Evolutionary conservation across 2,797 vertebrate species (phyloP).

Genomic region (Argyrosomus regius): DNA sequence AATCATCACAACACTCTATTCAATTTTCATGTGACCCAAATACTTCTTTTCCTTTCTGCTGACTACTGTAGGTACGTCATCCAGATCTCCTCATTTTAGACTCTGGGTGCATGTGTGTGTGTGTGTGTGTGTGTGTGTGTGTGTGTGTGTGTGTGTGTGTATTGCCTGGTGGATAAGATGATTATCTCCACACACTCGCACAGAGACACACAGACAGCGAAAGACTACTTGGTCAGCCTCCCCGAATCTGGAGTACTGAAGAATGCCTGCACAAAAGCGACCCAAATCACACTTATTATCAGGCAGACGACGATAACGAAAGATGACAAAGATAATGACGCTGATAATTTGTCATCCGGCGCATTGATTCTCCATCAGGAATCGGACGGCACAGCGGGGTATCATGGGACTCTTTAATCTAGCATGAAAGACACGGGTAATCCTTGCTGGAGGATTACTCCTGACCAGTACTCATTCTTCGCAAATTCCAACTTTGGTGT

Average conservation of each 20-base stretch:
- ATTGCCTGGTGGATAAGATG: slow-evolving; percentile 52
- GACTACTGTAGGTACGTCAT: slow-evolving; percentile 55
- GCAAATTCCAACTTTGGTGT: slow-evolving; percentile 67
- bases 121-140: slow-evolving; percentile 22
- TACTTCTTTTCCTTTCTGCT: slow-evolving; percentile 70
- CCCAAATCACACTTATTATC: slow-evolving; percentile 34
- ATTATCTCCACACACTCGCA: slow-evolving; percentile 57
- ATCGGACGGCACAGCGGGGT: slow-evolving; percentile 40
- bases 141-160: slow-evolving; percentile 28
- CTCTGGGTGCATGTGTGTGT: slow-evolving; percentile 21
- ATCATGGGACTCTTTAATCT: slow-evolving; percentile 78
- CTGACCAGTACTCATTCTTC: slow-evolving; percentile 60
- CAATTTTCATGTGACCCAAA: slow-evolving; percentile 79
- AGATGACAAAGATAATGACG: slow-evolving; percentile 32
- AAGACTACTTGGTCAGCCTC: slow-evolving; percentile 45
- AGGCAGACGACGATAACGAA: slow-evolving; percentile 28
- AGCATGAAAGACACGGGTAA: slow-evolving; percentile 79
- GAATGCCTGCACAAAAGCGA: slow-evolving; percentile 3
- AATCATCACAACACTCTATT: slow-evolving; percentile 62
- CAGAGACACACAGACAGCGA: slow-evolving; percentile 37
- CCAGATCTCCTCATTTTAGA: slow-evolving; percentile 54
- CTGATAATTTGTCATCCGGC: slow-evolving; percentile 56
- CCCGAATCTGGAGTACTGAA: slow-evolving; percentile 29
- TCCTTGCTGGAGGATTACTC: slow-evolving; percentile 76
- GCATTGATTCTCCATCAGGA: slow-evolving; percentile 64